phyloP scores from a whole-genome alignment of 2,797 vertebrate species.

The Parotocinclus haroldoi region DNA sequence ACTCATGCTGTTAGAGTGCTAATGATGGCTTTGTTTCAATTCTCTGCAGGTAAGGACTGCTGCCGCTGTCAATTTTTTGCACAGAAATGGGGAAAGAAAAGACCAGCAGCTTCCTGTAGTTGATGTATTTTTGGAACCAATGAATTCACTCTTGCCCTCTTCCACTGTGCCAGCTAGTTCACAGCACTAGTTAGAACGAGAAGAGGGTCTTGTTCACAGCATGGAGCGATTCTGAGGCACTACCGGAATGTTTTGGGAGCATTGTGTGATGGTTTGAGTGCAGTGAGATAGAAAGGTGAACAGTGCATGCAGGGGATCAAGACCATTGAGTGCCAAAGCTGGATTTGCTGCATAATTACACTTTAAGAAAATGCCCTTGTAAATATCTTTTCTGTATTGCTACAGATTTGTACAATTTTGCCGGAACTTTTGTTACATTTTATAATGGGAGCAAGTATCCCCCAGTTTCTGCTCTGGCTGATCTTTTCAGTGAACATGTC shows the following conservation, averaged over 20 bases:
- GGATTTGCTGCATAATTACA: constrained; percentile 75
- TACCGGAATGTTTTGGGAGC: constrained; percentile 21
- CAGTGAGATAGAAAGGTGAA: constrained; percentile 48
- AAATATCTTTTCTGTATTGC: constrained; percentile 76
- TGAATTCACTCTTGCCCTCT: constrained; percentile 60
- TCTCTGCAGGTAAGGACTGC: constrained; percentile 55
- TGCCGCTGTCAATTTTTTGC: constrained; percentile 61
- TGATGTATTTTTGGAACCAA: constrained; percentile 51
- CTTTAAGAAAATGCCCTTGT: constrained; percentile 71
- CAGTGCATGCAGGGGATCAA: constrained; percentile 52
- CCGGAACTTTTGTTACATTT: constrained; percentile 82
- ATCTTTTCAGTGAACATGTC: constrained; percentile 47
- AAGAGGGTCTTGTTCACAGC: constrained; percentile 6
- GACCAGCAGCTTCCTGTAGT: constrained; percentile 38
- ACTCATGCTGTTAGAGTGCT: constrained; percentile 39
- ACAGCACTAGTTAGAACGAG: constrained; percentile 36
- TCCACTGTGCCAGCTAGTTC: constrained; percentile 46
- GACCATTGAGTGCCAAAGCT: constrained; percentile 85
- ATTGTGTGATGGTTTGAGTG: constrained; percentile 53
- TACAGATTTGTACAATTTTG: constrained; percentile 80
- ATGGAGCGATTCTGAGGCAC: constrained; percentile 18
- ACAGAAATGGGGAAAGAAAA: constrained; percentile 49
- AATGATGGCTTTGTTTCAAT: constrained; percentile 41
- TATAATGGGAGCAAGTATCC: constrained; percentile 72
- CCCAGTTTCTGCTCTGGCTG: constrained; percentile 40